Percentiles rank a stretch among this genome's conserved stretches.
phyloP scores from a whole-genome alignment of 2,113 vertebrate species.

The Hemicordylus capensis region DNA sequence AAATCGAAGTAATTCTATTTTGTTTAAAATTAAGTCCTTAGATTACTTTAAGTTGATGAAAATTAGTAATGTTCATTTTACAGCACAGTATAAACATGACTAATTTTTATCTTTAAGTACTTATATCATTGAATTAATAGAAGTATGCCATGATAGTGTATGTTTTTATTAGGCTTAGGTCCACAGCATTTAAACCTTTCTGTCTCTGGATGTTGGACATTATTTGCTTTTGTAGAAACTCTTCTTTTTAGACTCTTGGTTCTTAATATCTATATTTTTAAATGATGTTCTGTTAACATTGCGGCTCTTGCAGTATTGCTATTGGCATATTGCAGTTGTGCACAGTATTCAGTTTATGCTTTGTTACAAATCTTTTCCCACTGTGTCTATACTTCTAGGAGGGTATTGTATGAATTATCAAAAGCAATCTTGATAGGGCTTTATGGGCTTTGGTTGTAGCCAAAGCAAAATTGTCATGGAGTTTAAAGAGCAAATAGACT shows the following conservation, averaged over 20 bases:
- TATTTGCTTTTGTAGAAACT: constrained; percentile 24
- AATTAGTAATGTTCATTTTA: background rate
- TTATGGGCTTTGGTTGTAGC: background rate
- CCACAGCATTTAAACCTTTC: constrained; percentile 20
- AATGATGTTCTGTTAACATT: background rate
- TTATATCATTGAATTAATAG: constrained; percentile 11
- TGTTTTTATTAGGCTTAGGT: constrained; percentile 16
- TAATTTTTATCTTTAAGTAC: constrained; percentile 1
- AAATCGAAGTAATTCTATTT: background rate
- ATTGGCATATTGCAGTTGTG: constrained; percentile 9
- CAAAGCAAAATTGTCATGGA: background rate
- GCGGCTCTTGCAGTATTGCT: constrained; percentile 22
- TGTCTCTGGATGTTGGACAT: background rate
- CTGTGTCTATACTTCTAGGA: constrained; percentile 18
- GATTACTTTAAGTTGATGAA: background rate
- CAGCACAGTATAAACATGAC: constrained; percentile 2
- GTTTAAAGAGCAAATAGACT: background rate
- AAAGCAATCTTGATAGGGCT: background rate
- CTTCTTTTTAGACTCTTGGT: constrained; percentile 4
- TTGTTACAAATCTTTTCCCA: background rate
- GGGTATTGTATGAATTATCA: fast-evolving
- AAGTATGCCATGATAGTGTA: background rate
- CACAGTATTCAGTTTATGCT: background rate
- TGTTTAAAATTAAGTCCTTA: background rate
- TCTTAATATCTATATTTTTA: constrained; percentile 15